Evolutionary conservation across 1,140 invertebrate genomes (phyloP).

Genomic region (Drosophila leontia): DNA sequence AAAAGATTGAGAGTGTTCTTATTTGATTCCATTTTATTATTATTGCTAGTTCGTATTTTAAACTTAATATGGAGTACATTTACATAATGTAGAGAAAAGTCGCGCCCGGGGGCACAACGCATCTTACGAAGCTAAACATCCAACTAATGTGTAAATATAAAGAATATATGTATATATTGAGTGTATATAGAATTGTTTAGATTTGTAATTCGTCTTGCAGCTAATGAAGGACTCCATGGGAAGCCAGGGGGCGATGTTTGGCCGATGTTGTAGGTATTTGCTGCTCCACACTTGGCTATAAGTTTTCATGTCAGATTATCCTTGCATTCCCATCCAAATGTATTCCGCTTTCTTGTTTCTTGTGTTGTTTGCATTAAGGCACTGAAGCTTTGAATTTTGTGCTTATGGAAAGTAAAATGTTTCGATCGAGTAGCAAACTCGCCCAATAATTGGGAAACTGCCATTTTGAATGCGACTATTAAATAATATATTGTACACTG

Average conservation of each 20-base stretch:
- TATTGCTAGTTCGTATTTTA: conserved; percentile 78
- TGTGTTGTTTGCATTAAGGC: conserved; percentile 74
- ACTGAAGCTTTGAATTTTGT: conserved; percentile 83
- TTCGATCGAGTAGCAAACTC: conserved; percentile 7
- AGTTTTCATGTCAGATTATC: conserved; percentile 12
- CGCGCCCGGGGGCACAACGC: conserved; percentile 28
- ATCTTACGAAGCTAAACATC: conserved; percentile 76
- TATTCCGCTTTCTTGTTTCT: conserved; percentile 18
- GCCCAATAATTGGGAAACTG: conserved; percentile 4
- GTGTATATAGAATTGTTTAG: conserved; percentile 76
- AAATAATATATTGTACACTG: conserved; percentile 49
- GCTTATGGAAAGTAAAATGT: conserved; percentile 68
- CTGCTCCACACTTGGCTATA: background rate
- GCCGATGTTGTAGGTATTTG: conserved; percentile 14
- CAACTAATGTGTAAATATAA: conserved; percentile 81
- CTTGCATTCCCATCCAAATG: conserved; percentile 46
- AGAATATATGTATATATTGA: conserved; percentile 61
- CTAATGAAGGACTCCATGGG: conserved; percentile 37
- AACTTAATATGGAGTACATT: conserved; percentile 77
- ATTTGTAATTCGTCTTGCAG: conserved; percentile 67
- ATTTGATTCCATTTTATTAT: conserved; percentile 52
- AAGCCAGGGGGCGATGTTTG: conserved; percentile 38
- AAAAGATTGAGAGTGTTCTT: conserved; percentile 32
- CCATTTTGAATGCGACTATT: conserved; percentile 48
- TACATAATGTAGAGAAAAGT: conserved; percentile 73